Percentiles rank a stretch among this genome's conserved stretches.
phyloP scores from a whole-genome alignment of 1,140 invertebrate genomes.

The Ectropis grisescens region DNA sequence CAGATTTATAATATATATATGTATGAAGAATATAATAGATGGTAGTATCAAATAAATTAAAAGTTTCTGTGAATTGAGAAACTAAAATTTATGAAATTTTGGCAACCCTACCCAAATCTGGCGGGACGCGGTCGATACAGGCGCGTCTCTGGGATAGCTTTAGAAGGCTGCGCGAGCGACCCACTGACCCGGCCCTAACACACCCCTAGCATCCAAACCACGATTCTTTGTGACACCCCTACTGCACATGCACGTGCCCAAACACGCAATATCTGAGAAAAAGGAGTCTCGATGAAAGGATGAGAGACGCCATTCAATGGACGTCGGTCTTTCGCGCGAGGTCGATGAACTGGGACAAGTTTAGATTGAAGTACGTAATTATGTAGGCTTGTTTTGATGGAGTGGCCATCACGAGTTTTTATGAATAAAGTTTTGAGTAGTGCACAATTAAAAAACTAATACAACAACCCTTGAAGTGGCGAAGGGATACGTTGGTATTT shows the following conservation, averaged over 20 bases:
- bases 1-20: too few relatives aligned
- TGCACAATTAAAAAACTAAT: too few relatives aligned
- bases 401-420: too few relatives aligned
- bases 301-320: slow-evolving; percentile 1
- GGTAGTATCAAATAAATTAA: too few relatives aligned
- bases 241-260: slow-evolving; percentile 14
- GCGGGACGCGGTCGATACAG: slow-evolving; percentile 60
- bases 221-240: slow-evolving; percentile 16
- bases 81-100: too few relatives aligned
- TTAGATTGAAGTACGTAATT: not conserved
- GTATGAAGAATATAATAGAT: too few relatives aligned
- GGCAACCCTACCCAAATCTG: slow-evolving; percentile 42
- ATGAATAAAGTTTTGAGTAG: too few relatives aligned
- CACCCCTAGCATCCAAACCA: slow-evolving; percentile 23
- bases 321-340: not conserved
- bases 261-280: slow-evolving; percentile 2
- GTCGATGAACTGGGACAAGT: slow-evolving; percentile 3
- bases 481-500: too few relatives aligned
- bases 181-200: slow-evolving; percentile 59
- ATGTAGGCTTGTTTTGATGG: too few relatives aligned
- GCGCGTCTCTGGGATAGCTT: slow-evolving; percentile 50
- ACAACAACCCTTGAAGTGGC: too few relatives aligned
- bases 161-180: slow-evolving; percentile 59
- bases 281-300: slow-evolving; percentile 2
- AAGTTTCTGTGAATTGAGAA: too few relatives aligned